Percentiles rank a stretch among this genome's conserved stretches.
Evolutionary conservation across 2,797 vertebrate genomes (phyloP).

Genomic region (Syngnathus acus): DNA sequence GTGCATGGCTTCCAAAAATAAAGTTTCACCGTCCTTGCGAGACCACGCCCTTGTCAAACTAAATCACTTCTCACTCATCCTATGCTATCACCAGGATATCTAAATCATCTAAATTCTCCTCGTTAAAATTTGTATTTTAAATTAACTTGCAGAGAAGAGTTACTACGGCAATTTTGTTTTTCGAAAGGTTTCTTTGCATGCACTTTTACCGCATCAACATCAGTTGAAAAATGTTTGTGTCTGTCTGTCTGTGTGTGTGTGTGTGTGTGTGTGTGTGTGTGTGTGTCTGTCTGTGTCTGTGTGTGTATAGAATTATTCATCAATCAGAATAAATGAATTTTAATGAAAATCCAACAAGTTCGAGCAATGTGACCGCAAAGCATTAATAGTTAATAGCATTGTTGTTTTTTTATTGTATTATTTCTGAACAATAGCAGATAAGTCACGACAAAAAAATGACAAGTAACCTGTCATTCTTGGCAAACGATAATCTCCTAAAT

Average conservation of each 20-base stretch:
- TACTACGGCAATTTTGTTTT: neutral
- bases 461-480: too few relatives aligned
- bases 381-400: too few relatives aligned
- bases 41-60: neutral
- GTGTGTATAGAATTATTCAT: too few relatives aligned
- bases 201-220: neutral
- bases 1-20: conserved; percentile 8
- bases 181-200: neutral
- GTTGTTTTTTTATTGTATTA: too few relatives aligned
- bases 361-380: too few relatives aligned
- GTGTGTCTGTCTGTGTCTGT: too few relatives aligned
- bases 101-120: neutral
- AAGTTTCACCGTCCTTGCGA: too few relatives aligned
- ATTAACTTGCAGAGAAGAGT: neutral
- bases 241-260: neutral
- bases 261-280: too few relatives aligned
- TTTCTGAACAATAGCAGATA: too few relatives aligned
- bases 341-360: too few relatives aligned
- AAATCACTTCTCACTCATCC: neutral
- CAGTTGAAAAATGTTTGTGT: neutral
- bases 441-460: too few relatives aligned
- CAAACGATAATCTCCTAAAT: neutral
- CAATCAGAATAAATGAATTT: too few relatives aligned
- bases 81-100: neutral
- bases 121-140: neutral